Evolutionary conservation across 2,797 vertebrate species (phyloP), one percentile per base, ranked within the genome.

Genomic region (Capromys pilorides): DNA sequence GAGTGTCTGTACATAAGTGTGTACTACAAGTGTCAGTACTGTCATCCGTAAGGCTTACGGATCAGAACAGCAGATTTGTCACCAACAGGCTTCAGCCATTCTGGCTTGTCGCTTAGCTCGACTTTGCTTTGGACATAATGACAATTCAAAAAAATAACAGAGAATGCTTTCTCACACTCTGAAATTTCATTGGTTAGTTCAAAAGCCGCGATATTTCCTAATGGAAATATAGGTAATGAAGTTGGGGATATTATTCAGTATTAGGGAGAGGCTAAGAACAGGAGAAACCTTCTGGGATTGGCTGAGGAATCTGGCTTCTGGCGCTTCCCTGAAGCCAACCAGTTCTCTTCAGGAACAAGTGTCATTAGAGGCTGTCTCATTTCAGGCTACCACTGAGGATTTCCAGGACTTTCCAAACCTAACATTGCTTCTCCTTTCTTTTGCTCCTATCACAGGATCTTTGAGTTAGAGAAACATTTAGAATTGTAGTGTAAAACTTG

Each of bases 41-140:
- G 14, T 6, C 61, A 33, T n/a, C 2, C 28, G 3, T 54, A 51
- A 84, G 6, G 21, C 28, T 67, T 28, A 31, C 26, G 67, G 45
- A 31, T 62, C 49, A 13, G 79, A 82, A 66, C 82, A 77, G 45
- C 21, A 1, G 12, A 28, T 83, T 89, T 26, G 26, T 81, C 73
- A 45, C 22, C 22, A 94, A 41, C n/a, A 77, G 61, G 11, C 14
- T 45, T 59, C 51, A 26, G 21, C 45, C 31, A 24, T 93, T n/a
- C 57, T n/a, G 26, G 13, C 11, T 89, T 83, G 24, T 39, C 91
- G 67, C 54, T 81, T 13, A 33, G 67, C 33, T 33, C 78, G 81
- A 88, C 83, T 95, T 86, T 89, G 33, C 77, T 86, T 87, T 95
- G 59, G 62, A 67, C 81, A 26, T 5, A 41, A 87, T 61, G 69